Evolutionary conservation across 1,140 invertebrate genomes (phyloP), one percentile per base, ranked within the genome.

Genomic region (Meloidogyne hapla): DNA sequence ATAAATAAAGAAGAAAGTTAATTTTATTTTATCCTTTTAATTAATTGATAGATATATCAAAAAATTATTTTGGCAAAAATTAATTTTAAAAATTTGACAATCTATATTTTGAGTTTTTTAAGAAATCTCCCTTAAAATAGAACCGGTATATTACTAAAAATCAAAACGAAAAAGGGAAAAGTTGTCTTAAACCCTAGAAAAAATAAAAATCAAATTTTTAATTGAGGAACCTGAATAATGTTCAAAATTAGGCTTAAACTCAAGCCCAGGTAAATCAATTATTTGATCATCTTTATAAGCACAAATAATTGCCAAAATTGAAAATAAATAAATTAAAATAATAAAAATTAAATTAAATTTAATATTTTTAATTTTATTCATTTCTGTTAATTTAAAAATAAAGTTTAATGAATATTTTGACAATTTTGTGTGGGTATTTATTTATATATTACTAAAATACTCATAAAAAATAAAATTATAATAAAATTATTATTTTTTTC

Each of bases 201-300:
- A 4, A 62, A 38, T 15, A 12, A 13, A 73, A 38, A n/a, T n/a
- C n/a, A n/a, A n/a, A n/a, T n/a, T n/a, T n/a, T n/a, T n/a, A n/a
- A n/a, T n/a, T n/a, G n/a, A n/a, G n/a, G n/a, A n/a, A 64, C 77
- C 77, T 28, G 79, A 80, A 74, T 84, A 85, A 69, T 85, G 84
- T 70, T 87, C 84, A 77, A 86, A 86, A 42, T 83, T 84, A 1
- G 84, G 69, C 13, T 83, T 77, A 66, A 86, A 87, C 25, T 81
- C 74, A 28, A 87, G 69, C 25, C 85, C 85, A 10, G 84, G 84
- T 25, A 86, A 71, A 38, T 73, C 70, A 69, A 71, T 69, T 48
- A 79, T 78, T 75, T 85, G 85, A 72, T 86, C 83, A 48, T 85
- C 77, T 21, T 45, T 81, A 67, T 18, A 67, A 6, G 18, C n/a